A percentile compares a stretch with the other conserved stretches of the same genome.
Conservation (phyloP, 2,888 invertebrate species). For the Volucella inflata region DNA sequence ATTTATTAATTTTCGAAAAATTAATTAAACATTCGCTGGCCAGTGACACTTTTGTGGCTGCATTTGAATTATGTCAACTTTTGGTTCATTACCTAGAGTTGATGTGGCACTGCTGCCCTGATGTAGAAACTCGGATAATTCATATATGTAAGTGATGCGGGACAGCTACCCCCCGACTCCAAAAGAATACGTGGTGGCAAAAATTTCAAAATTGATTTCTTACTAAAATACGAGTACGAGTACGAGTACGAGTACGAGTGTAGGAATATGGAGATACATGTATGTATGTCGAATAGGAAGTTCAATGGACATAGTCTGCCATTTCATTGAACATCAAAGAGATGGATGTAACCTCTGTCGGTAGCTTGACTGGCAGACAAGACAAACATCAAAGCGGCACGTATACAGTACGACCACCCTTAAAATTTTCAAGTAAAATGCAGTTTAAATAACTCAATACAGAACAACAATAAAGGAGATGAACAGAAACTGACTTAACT, state of each 20-base stretch:
- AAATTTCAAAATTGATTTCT: conserved; percentile 66
- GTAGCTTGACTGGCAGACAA: conserved; percentile 63
- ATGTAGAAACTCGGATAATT: conserved; percentile 10
- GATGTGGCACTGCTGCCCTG: conserved; percentile 23
- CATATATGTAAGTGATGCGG: background rate
- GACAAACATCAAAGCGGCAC: conserved; percentile 60
- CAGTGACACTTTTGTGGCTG: conserved; percentile 80
- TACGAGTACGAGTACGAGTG: conserved; percentile 10
- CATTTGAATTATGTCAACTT: conserved; percentile 83
- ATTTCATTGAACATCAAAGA: conserved; percentile 70
- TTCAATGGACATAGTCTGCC: conserved; percentile 62
- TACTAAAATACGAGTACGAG: conserved; percentile 21
- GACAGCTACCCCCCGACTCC: background rate
- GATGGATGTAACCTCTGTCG: conserved; percentile 56
- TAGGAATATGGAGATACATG: conserved; percentile 11
- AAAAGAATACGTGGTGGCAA: conserved; percentile 7
- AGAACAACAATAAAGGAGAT: conserved; percentile 46
- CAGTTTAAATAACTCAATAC: conserved; percentile 53
- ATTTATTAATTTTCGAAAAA: conserved; percentile 75
- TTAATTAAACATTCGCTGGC: conserved; percentile 75
- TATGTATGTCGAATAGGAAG: conserved; percentile 25
- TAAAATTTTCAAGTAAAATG: conserved; percentile 25
- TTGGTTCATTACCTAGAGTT: conserved; percentile 77
- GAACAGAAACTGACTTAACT: background rate
- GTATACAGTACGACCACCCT: conserved; percentile 19